Percentiles rank a stretch among this genome's conserved stretches.
phyloP scores from a whole-genome alignment of 2,797 vertebrate genomes.

The Alectoris magna region DNA sequence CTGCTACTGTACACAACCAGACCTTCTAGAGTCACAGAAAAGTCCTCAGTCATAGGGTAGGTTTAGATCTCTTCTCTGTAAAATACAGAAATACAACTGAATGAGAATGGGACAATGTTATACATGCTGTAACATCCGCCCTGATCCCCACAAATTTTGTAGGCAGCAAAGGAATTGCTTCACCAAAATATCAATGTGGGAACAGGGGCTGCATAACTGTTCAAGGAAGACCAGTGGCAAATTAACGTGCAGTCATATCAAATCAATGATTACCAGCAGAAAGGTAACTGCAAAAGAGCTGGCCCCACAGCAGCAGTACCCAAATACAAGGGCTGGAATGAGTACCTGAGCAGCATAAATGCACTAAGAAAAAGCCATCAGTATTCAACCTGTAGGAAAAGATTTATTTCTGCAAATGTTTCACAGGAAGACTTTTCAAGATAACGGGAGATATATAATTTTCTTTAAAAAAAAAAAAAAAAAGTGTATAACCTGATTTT shows the following conservation, averaged over 20 bases:
- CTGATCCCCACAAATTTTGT: neutral
- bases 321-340: neutral
- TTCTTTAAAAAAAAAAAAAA: neutral
- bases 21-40: accelerated
- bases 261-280: neutral
- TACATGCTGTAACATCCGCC: neutral
- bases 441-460: accelerated
- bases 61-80: neutral
- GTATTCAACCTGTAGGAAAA: neutral
- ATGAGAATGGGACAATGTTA: neutral
- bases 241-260: neutral
- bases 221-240: neutral
- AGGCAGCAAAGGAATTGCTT: neutral
- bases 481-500: neutral
- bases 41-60: neutral
- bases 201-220: neutral
- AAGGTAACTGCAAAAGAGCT: neutral
- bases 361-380: neutral
- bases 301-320: neutral
- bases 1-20: neutral
- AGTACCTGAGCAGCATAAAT: neutral
- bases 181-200: neutral
- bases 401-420: neutral
- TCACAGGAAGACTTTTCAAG: neutral
- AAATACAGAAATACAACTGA: neutral